phyloP scores from a whole-genome alignment of 2,888 invertebrate genomes.

The Rhimphoctona megacephalus region DNA sequence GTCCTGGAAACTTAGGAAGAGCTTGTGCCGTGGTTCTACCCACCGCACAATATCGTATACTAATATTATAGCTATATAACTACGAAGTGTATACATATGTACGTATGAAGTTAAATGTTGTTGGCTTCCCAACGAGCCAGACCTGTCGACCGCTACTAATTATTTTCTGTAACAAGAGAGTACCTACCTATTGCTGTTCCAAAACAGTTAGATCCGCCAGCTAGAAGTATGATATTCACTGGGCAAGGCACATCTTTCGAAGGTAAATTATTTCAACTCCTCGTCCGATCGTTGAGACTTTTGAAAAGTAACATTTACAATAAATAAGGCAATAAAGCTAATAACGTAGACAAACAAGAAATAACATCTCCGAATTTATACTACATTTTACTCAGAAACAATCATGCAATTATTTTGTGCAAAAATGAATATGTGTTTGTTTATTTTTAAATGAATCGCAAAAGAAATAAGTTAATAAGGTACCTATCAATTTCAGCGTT shows the following conservation, averaged over 20 bases:
- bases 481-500: not conserved
- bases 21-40: conserved; percentile 30
- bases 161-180: conserved; percentile 81
- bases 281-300: not conserved
- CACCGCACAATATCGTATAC: conserved; percentile 37
- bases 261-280: conserved; percentile 6
- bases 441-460: not conserved
- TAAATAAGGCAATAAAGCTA: not conserved
- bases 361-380: not conserved
- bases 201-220: conserved; percentile 2
- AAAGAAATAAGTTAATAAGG: not conserved
- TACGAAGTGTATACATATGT: conserved; percentile 56
- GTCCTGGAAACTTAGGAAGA: conserved; percentile 68
- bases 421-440: not conserved
- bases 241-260: not conserved
- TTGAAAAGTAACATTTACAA: not conserved
- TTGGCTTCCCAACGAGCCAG: conserved; percentile 50
- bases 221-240: not conserved
- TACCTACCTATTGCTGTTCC: conserved; percentile 73
- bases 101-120: conserved; percentile 62
- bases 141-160: conserved; percentile 77
- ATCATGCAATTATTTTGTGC: not conserved
- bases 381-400: not conserved
- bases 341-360: not conserved
- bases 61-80: conserved; percentile 35